These are phyloP conservation scores for Etia nguti DNA, from an alignment of 2,113 vertebrate species.

Conservation along the genomic window DNA sequence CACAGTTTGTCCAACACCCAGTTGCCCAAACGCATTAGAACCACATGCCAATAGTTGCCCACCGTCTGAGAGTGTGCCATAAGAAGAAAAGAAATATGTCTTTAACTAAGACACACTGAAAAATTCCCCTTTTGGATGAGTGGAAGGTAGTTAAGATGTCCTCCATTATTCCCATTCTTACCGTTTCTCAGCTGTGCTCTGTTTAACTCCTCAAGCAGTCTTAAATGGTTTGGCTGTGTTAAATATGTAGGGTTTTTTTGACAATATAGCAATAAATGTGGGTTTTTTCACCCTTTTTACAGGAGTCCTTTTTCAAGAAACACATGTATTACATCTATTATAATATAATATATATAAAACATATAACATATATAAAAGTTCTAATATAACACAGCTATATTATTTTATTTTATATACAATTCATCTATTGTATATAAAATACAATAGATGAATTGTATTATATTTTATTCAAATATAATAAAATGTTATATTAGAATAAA, in stretches of 20 bases:
- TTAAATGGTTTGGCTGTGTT: not conserved
- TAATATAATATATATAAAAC: not conserved
- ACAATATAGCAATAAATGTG: not conserved
- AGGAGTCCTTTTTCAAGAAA: not conserved
- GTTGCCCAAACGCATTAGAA: constrained; percentile 87
- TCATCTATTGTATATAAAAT: not conserved
- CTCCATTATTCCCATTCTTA: not conserved
- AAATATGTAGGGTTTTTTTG: not conserved
- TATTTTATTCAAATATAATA: not conserved
- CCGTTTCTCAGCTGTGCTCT: not conserved
- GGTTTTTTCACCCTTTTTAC: not conserved
- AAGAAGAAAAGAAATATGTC: not conserved
- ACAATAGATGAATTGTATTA: no score
- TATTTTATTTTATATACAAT: not conserved
- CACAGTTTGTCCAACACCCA: constrained; percentile 75
- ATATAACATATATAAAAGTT: no score
- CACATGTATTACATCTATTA: not conserved
- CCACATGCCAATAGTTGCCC: constrained; percentile 84
- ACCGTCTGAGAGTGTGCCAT: constrained; percentile 65
- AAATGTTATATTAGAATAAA: not conserved
- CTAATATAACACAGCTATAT: not conserved
- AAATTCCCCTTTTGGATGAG: not conserved
- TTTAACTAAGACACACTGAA: not conserved
- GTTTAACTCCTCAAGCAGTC: not conserved
- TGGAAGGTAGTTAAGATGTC: not conserved